Evolutionary conservation across 2,797 vertebrate genomes (phyloP), one percentile per base, ranked within the genome.

Genomic region (Enteromius unitaeniatus): DNA sequence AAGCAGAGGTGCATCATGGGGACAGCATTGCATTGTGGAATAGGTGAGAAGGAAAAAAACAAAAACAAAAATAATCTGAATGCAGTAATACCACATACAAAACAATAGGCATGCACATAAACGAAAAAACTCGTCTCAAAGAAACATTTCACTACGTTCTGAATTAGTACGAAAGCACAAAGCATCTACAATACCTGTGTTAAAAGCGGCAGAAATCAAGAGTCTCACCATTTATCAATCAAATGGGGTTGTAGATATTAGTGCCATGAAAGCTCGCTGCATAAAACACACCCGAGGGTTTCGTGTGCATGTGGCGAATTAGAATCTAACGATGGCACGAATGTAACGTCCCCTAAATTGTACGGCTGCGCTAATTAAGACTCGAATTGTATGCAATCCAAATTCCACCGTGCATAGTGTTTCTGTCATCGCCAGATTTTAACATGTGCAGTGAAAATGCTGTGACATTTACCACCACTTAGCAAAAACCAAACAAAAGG

Each of bases 1-100:
- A 99, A 97, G 96, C 96, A 97, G 96, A 97, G 96, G 96, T 97
- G 96, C 96, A 93, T 99, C 97, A 99, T 99, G 97, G 97, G 97
- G 96, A 97, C 97, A 97, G 97, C 97, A 98, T 98, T 98, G 97
- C 97, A 98, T 98, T 98, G 97, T 98, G 97, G 97, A 64, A 97
- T 98, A 99, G 97, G 97, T 99, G 97, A 99, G 97, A 98, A 97
- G 97, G 97, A 98, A 98, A 98, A 94, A 88, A 92, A 93, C 91
- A 86, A 74, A 94, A 93, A 93, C 92, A 94, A 94, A 95, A 98
- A 98, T 98, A 99, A 98, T 97, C 97, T 98, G 97, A 99, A 99
- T 97, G 97, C 97, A 97, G 96, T 99, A 64, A 97, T 98, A 98
- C 97, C 97, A 99, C 97, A 97, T 99, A 99, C 96, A 96, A 97